Conservation (phyloP, 1,140 invertebrate species). For the Conopomorpha cramerella region DNA sequence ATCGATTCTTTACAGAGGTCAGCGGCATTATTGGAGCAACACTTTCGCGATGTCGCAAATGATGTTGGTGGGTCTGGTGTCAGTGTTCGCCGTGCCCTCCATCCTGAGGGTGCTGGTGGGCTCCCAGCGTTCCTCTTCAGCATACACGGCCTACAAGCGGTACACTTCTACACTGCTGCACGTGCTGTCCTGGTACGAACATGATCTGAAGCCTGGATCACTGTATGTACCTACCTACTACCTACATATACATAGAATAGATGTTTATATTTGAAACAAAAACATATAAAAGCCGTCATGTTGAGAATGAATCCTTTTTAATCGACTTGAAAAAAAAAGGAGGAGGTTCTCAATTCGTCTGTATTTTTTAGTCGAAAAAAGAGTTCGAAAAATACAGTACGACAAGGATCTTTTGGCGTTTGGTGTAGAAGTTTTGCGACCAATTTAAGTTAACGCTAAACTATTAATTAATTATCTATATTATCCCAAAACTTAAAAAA, state of each 20-base stretch:
- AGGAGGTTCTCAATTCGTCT: no score
- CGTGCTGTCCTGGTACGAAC: slow-evolving; percentile 73
- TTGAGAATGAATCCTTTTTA: no score
- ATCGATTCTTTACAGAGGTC: slow-evolving; percentile 59
- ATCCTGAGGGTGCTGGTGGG: slow-evolving; percentile 68
- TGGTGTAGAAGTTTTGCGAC: no score
- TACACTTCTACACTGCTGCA: slow-evolving; percentile 77
- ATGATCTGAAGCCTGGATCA: slow-evolving; percentile 56
- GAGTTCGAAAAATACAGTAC: no score
- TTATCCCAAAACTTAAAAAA: no score
- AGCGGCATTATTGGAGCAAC: slow-evolving; percentile 66
- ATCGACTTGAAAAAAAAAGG: no score
- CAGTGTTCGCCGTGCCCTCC: slow-evolving; percentile 66
- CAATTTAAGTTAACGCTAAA: no score
- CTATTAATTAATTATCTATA: no score
- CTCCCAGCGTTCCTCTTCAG: slow-evolving; percentile 67
- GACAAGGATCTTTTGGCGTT: no score
- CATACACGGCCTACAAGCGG: slow-evolving; percentile 71
- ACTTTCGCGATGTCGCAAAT: slow-evolving; percentile 63
- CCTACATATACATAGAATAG: not conserved
- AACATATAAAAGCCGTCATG: not conserved
- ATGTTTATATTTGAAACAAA: not conserved
- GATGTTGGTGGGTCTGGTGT: slow-evolving; percentile 66
- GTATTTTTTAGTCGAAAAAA: no score
- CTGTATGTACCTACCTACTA: not conserved